phyloP scores from a whole-genome alignment of 2,797 vertebrate genomes.

The Sebastes glaucus region DNA sequence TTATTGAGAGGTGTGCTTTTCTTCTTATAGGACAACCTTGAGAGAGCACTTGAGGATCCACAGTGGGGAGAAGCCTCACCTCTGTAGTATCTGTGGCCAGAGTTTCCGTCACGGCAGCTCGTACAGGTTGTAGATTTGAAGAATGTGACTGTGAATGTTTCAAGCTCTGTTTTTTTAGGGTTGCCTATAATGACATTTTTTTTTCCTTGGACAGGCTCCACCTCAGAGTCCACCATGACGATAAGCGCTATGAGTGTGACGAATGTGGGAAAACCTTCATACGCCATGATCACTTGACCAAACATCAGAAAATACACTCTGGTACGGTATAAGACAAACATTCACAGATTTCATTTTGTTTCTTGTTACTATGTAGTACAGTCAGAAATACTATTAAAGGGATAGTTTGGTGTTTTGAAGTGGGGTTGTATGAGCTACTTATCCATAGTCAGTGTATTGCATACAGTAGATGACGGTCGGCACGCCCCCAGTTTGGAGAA shows the following conservation, averaged over 20 bases:
- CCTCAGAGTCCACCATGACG: constrained; percentile 95
- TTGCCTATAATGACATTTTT: not conserved
- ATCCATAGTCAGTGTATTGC: no score
- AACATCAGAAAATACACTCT: constrained; percentile 98
- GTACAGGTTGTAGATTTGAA: constrained; percentile 86
- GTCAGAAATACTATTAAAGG: no score
- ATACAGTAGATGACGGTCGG: no score
- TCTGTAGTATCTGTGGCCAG: constrained; percentile 98
- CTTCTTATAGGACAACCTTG: constrained; percentile 88
- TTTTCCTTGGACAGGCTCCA: constrained; percentile 85
- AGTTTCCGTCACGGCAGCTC: constrained; percentile 98
- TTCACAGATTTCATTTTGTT: not conserved
- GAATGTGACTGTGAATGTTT: not conserved
- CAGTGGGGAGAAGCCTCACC: constrained; percentile 97
- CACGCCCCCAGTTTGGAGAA: no score
- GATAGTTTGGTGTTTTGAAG: no score
- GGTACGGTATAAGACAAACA: constrained; percentile 71
- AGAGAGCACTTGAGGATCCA: constrained; percentile 97
- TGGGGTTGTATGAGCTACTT: no score
- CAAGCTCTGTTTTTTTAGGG: not conserved
- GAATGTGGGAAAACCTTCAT: constrained; percentile 98
- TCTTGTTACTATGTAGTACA: not conserved
- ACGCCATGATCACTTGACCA: constrained; percentile 96
- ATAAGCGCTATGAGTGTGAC: constrained; percentile 97
- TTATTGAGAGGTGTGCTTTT: not conserved